Conservation (phyloP, 1,140 invertebrate genomes). For the Listronotus oregonensis region DNA sequence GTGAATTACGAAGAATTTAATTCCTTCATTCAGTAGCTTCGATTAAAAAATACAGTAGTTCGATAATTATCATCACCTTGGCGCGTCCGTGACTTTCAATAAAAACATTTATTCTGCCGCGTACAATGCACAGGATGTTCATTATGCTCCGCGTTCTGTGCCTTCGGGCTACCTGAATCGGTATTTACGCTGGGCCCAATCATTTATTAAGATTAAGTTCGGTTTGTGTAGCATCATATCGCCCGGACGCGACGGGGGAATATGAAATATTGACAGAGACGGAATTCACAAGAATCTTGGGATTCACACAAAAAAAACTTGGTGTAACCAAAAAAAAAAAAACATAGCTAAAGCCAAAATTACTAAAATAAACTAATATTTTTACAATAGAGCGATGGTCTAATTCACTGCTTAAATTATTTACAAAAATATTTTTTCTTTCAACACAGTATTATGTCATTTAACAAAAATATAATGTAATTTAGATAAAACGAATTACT, state of each 20-base stretch:
- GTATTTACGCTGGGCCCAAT: conserved; percentile 34
- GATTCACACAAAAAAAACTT: too few species aligned
- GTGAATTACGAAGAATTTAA: too few species aligned
- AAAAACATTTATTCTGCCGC: conserved; percentile 29
- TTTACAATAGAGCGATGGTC: too few species aligned
- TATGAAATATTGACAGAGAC: conserved; percentile 25
- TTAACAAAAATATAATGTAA: too few species aligned
- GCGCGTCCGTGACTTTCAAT: conserved; percentile 32
- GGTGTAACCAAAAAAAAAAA: too few species aligned
- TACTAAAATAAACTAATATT: too few species aligned
- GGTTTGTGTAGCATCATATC: conserved; percentile 20
- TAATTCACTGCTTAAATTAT: too few species aligned
- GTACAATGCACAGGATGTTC: conserved; percentile 37
- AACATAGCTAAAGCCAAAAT: too few species aligned
- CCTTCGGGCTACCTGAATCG: conserved; percentile 36
- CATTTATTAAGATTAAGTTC: conserved; percentile 40
- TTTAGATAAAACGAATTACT: too few species aligned
- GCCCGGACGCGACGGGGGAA: conserved; percentile 7
- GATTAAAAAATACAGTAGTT: conserved; percentile 34
- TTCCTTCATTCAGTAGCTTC: background rate
- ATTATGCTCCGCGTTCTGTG: conserved; percentile 20
- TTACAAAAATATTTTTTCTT: too few species aligned
- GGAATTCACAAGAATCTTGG: background rate
- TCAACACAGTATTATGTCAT: too few species aligned
- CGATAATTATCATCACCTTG: conserved; percentile 36